Conservation (phyloP, 2,113 vertebrate genomes). For the Notothenia coriiceps region DNA sequence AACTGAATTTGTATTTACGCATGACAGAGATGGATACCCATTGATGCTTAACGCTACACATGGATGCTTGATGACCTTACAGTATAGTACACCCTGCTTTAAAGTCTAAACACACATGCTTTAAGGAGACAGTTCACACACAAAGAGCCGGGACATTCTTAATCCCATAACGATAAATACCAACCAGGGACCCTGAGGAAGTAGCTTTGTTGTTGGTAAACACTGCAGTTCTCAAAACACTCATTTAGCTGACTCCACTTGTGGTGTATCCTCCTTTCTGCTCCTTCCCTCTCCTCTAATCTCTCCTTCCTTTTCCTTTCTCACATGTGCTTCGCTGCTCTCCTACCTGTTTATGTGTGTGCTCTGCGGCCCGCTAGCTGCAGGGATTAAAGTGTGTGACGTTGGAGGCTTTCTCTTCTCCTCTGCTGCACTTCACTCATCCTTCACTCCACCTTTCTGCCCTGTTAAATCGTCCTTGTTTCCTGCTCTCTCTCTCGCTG, state of each 20-base stretch:
- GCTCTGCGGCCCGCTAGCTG: conserved; percentile 22
- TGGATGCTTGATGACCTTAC: conserved; percentile 20
- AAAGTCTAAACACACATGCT: conserved; percentile 1
- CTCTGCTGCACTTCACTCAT: conserved; percentile 17
- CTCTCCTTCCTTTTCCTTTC: conserved; percentile 36
- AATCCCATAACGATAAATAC: conserved; percentile 25
- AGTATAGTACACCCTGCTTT: neutral
- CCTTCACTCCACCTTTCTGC: conserved; percentile 13
- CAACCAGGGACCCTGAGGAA: conserved; percentile 41
- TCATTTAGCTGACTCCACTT: conserved; percentile 41
- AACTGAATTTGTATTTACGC: neutral
- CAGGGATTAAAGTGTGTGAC: conserved; percentile 50
- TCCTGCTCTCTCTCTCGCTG: neutral
- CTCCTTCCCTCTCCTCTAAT: conserved; percentile 29
- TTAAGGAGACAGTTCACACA: conserved; percentile 10
- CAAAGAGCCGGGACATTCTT: conserved; percentile 5
- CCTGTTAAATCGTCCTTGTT: conserved; percentile 20
- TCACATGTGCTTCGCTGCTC: conserved; percentile 25
- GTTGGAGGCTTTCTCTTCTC: conserved; percentile 1
- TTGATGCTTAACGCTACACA: neutral
- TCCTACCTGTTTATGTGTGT: conserved; percentile 46
- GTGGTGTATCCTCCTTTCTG: conserved; percentile 42
- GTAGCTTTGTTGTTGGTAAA: conserved; percentile 63
- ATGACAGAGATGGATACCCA: neutral
- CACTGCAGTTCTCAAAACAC: conserved; percentile 47